A percentile compares a stretch with the other conserved stretches of the same genome.
phyloP scores from a whole-genome alignment of 1,140 invertebrate species.

The Zaprionus lachaisei region DNA sequence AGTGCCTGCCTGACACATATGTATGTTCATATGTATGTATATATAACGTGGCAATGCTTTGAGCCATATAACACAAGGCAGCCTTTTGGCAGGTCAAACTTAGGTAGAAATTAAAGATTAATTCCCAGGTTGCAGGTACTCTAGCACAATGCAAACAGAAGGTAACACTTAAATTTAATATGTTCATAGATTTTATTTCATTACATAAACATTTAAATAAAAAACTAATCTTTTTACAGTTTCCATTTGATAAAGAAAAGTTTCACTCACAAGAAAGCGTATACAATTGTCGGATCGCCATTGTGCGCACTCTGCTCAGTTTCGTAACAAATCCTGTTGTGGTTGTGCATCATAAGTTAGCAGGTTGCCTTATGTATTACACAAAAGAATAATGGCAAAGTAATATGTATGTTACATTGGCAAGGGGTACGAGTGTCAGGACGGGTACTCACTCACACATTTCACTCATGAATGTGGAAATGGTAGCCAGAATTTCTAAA shows the following conservation, averaged over 20 bases:
- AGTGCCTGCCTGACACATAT: constrained; percentile 2
- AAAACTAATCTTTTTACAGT: too few species aligned
- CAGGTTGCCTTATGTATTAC: constrained; percentile 24
- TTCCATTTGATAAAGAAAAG: too few species aligned
- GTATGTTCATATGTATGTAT: not conserved
- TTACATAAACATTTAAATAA: too few species aligned
- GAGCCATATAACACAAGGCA: not conserved
- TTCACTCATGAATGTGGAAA: not conserved
- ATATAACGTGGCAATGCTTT: not conserved
- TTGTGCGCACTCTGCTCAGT: not conserved
- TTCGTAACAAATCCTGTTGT: constrained; percentile 27
- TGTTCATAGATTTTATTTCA: too few species aligned
- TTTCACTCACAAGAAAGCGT: not conserved
- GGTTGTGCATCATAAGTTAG: constrained; percentile 32
- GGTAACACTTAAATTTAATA: too few species aligned
- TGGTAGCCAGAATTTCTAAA: constrained; percentile 14
- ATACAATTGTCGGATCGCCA: not conserved
- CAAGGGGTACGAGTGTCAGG: not conserved
- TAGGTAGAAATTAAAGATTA: constrained; percentile 15
- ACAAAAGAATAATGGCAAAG: constrained; percentile 35
- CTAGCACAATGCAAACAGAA: not conserved
- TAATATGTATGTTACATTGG: constrained; percentile 32
- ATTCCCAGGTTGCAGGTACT: not conserved
- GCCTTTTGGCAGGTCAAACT: constrained; percentile 4
- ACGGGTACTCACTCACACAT: not conserved